Percentiles rank a stretch among this genome's conserved stretches.
These are phyloP conservation scores for Zoanthus solanderi DNA, from an alignment of 92 coral and sea anemone genomes.

Conservation along the genomic window DNA sequence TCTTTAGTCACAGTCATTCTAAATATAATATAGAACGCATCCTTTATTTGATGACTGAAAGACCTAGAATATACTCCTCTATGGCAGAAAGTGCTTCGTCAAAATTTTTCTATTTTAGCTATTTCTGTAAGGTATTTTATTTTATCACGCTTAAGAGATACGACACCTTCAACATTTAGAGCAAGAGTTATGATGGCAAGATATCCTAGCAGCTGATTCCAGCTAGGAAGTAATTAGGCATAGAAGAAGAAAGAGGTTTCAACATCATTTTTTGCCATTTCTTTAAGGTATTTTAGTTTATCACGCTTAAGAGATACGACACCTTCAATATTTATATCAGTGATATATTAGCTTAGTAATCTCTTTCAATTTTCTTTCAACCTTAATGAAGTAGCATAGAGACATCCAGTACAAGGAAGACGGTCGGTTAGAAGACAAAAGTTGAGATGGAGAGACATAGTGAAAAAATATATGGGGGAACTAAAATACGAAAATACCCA, in stretches of 20 bases:
- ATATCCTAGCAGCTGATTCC: too few relatives aligned
- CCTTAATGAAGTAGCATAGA: not conserved
- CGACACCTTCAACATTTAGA: constrained; percentile 47
- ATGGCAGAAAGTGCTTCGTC: constrained; percentile 59
- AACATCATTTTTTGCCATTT: constrained; percentile 49
- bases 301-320: constrained; percentile 56
- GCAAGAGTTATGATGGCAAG: too few relatives aligned
- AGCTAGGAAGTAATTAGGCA: too few relatives aligned
- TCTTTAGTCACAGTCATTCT: too few relatives aligned
- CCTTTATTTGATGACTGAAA: not conserved
- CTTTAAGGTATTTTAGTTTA: constrained; percentile 56
- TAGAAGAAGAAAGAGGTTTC: too few relatives aligned
- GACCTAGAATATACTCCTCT: constrained; percentile 59
- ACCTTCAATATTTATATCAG: constrained; percentile 54
- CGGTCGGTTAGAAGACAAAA: too few relatives aligned
- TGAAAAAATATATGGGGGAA: too few relatives aligned
- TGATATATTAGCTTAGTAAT: constrained; percentile 67
- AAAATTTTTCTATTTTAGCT: constrained; percentile 61
- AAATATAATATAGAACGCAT: too few relatives aligned
- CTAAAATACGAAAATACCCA: too few relatives aligned
- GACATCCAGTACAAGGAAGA: too few relatives aligned
- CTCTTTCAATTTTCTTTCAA: constrained; percentile 57
- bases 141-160: constrained; percentile 58
- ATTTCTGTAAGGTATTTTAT: constrained; percentile 59
- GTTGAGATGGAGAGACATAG: too few relatives aligned